These are phyloP conservation scores for Lissonota sp. DNA, from an alignment of 2,888 invertebrate genomes.

Conservation along the genomic window DNA sequence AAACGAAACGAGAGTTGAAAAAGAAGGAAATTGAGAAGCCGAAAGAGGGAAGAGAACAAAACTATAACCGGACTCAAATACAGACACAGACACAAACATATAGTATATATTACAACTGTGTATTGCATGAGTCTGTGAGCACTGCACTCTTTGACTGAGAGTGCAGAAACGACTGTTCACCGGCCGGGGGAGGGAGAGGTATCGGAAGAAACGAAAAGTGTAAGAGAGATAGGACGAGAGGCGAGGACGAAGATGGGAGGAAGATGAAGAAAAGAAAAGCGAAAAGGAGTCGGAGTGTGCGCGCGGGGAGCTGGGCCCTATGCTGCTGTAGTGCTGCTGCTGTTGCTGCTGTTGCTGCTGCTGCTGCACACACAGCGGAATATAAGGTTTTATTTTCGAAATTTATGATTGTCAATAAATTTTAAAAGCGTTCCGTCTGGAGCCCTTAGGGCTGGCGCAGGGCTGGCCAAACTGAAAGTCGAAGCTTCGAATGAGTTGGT, in stretches of 20 bases:
- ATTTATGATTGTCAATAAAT: constrained; percentile 84
- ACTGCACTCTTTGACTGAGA: constrained; percentile 31
- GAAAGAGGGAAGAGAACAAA: background rate
- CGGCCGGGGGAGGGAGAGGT: constrained; percentile 31
- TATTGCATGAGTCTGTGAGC: constrained; percentile 4
- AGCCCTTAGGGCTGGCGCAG: constrained; percentile 83
- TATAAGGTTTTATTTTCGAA: constrained; percentile 84
- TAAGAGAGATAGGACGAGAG: constrained; percentile 45
- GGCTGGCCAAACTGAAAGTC: constrained; percentile 81
- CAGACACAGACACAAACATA: background rate
- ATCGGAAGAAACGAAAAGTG: constrained; percentile 45
- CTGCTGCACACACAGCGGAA: constrained; percentile 72
- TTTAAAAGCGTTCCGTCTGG: constrained; percentile 84
- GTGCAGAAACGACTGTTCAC: constrained; percentile 59
- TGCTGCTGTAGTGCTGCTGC: constrained; percentile 47
- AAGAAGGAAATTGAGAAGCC: constrained; percentile 16
- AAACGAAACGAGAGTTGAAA: constrained; percentile 57
- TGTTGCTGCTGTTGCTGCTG: constrained; percentile 28
- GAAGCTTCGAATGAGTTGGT: constrained; percentile 65
- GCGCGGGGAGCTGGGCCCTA: constrained; percentile 48
- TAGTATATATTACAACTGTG: background rate
- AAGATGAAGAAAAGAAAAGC: constrained; percentile 51
- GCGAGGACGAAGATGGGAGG: constrained; percentile 51
- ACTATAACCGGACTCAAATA: background rate
- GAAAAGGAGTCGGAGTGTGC: constrained; percentile 58